A percentile compares a stretch with the other conserved stretches of the same genome.
These are phyloP conservation scores for Synanthedon andrenaeformis DNA, from an alignment of 2,888 invertebrate species.

Conservation along the genomic window DNA sequence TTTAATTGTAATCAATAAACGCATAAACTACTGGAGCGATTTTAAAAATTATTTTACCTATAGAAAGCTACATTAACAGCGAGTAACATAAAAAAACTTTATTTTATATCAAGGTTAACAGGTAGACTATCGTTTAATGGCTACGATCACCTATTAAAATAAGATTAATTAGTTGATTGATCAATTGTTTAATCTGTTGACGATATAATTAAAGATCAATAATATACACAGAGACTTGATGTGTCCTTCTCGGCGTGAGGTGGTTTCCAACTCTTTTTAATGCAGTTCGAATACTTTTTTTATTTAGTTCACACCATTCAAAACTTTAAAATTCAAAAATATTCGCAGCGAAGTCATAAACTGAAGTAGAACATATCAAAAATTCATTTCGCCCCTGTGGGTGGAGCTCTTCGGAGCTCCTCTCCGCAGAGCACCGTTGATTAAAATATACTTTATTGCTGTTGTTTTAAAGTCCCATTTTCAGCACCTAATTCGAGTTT, in stretches of 20 bases:
- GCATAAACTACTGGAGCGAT: too few species aligned
- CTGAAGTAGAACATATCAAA: constrained; percentile 24
- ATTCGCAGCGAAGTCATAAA: constrained; percentile 29
- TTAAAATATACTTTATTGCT: constrained; percentile 32
- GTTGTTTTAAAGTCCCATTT: constrained; percentile 27
- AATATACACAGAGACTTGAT: too few species aligned
- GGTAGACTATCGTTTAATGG: too few species aligned
- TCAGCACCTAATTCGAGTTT: neutral
- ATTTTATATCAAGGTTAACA: too few species aligned
- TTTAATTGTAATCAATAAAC: too few species aligned
- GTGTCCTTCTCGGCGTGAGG: neutral
- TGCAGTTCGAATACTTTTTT: neutral
- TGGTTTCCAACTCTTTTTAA: neutral
- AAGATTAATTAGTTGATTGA: too few species aligned
- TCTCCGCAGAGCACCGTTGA: constrained; percentile 7
- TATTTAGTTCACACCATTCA: neutral
- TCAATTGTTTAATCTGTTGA: too few species aligned
- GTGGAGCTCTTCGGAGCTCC: neutral
- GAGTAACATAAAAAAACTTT: too few species aligned
- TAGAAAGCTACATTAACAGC: too few species aligned
- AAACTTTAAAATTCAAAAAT: constrained; percentile 16
- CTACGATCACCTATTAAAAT: too few species aligned
- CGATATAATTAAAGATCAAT: too few species aligned
- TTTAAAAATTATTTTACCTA: too few species aligned
- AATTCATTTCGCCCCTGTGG: constrained; percentile 24